Conservation (phyloP, 2,113 vertebrate species). For the Hippocampus abdominalis region DNA sequence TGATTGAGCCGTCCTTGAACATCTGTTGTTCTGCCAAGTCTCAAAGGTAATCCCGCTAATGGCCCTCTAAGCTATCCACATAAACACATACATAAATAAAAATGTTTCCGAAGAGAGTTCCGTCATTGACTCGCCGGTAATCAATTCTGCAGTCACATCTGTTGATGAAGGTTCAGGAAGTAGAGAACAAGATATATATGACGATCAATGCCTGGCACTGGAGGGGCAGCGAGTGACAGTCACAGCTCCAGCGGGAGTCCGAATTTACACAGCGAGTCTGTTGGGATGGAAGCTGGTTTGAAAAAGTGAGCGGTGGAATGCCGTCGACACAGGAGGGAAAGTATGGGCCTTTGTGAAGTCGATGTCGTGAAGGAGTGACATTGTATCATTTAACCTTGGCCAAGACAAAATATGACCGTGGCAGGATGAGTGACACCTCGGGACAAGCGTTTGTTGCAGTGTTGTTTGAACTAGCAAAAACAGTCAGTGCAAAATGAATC, state of each 20-base stretch:
- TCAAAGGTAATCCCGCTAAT: constrained; percentile 80
- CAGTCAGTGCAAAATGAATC: neutral
- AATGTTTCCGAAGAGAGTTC: constrained; percentile 76
- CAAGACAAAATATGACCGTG: constrained; percentile 34
- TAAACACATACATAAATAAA: constrained; percentile 79
- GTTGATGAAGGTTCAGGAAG: constrained; percentile 72
- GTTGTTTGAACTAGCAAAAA: neutral
- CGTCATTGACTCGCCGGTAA: constrained; percentile 71
- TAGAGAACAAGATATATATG: constrained; percentile 69
- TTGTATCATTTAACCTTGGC: constrained; percentile 49
- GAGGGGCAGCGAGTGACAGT: constrained; percentile 59
- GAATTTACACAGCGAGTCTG: constrained; percentile 50
- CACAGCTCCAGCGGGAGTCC: constrained; percentile 61
- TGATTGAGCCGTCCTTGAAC: constrained; percentile 76
- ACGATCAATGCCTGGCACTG: constrained; percentile 69
- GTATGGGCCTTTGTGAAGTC: constrained; percentile 41
- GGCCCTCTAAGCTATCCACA: constrained; percentile 77
- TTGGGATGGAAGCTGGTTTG: constrained; percentile 33
- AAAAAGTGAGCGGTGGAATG: constrained; percentile 46
- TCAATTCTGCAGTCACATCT: constrained; percentile 74
- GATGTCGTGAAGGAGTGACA: constrained; percentile 40
- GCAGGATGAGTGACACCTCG: constrained; percentile 30
- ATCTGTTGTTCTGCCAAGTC: constrained; percentile 76
- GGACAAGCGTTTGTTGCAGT: constrained; percentile 15
- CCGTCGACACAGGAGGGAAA: constrained; percentile 48